These are phyloP conservation scores for Eumaeus atala DNA, from an alignment of 1,140 invertebrate genomes.

Conservation along the genomic window DNA sequence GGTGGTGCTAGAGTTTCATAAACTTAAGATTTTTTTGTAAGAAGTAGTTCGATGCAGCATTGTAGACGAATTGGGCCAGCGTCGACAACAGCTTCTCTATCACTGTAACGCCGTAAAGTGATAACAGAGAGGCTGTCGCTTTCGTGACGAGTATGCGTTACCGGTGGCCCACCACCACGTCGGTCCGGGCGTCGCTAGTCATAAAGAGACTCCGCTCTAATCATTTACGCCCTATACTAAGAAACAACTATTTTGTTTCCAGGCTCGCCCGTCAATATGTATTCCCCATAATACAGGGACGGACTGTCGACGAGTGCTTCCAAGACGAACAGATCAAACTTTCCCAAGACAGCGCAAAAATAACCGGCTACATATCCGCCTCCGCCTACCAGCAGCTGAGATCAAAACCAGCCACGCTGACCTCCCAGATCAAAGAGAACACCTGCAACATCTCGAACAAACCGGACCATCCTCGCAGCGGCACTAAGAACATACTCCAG, in stretches of 20 bases:
- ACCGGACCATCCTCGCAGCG: slow-evolving; percentile 43
- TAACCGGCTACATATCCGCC: slow-evolving; percentile 65
- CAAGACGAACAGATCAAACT: slow-evolving; percentile 63
- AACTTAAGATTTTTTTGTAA: too few species aligned
- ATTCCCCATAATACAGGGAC: slow-evolving; percentile 76
- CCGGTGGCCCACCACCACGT: too few species aligned
- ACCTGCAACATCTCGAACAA: slow-evolving; percentile 35
- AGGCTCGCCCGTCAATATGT: slow-evolving; percentile 78
- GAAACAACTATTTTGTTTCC: slow-evolving; percentile 21
- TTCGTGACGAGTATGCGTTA: too few species aligned
- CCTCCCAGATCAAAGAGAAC: slow-evolving; percentile 65
- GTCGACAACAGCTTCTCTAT: too few species aligned
- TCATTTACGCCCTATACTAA: too few species aligned
- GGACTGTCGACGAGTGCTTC: slow-evolving; percentile 75
- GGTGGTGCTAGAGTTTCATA: too few species aligned
- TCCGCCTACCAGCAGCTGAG: slow-evolving; percentile 51
- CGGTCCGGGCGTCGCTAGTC: too few species aligned
- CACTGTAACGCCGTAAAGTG: too few species aligned
- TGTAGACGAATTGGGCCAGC: too few species aligned
- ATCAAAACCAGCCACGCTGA: slow-evolving; percentile 35
- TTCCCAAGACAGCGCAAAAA: slow-evolving; percentile 39
- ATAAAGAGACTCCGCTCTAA: too few species aligned
- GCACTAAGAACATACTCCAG: slow-evolving; percentile 64
- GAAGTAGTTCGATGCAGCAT: too few species aligned
- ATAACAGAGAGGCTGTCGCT: too few species aligned